These are phyloP conservation scores for Alouatta caraya DNA, from an alignment of 2,797 vertebrate species.

Conservation along the genomic window DNA sequence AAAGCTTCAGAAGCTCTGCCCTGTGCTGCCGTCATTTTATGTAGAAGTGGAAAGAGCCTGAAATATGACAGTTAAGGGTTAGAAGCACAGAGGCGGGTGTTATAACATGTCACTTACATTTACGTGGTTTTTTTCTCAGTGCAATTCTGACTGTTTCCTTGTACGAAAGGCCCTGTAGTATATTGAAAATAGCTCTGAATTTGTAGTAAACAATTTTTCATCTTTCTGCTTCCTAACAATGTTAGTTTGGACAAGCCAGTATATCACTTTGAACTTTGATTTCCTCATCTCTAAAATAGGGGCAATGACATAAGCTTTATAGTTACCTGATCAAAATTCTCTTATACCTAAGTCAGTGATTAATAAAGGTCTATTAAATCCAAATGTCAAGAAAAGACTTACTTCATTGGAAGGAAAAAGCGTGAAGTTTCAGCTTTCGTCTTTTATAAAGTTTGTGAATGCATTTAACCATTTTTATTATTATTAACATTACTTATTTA, in stretches of 20 bases:
- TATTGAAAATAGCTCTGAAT: not conserved
- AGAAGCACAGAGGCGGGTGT: not conserved
- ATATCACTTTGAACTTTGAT: not conserved
- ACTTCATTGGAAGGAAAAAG: not conserved
- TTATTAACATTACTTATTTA: conserved; percentile 25
- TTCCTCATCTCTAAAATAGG: not conserved
- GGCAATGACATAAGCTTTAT: not conserved
- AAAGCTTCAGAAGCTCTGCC: not conserved
- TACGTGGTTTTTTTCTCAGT: not conserved
- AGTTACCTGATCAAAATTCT: not conserved
- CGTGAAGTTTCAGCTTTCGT: not conserved
- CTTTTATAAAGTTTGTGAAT: conserved; percentile 9
- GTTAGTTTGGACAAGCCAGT: not conserved
- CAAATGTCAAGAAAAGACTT: not conserved
- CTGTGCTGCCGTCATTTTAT: not conserved
- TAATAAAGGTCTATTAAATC: conserved; percentile 10
- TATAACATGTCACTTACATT: not conserved
- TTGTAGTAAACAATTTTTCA: not conserved
- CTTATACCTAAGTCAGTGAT: not conserved
- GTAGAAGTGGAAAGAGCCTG: not conserved
- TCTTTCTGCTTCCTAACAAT: not conserved
- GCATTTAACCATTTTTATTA: conserved; percentile 23
- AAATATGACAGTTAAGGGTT: not conserved
- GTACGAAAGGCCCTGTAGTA: not conserved
- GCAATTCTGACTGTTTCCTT: not conserved